Evolutionary conservation across 2,888 invertebrate genomes (phyloP).

Genomic region (Diachrysia chrysitis): DNA sequence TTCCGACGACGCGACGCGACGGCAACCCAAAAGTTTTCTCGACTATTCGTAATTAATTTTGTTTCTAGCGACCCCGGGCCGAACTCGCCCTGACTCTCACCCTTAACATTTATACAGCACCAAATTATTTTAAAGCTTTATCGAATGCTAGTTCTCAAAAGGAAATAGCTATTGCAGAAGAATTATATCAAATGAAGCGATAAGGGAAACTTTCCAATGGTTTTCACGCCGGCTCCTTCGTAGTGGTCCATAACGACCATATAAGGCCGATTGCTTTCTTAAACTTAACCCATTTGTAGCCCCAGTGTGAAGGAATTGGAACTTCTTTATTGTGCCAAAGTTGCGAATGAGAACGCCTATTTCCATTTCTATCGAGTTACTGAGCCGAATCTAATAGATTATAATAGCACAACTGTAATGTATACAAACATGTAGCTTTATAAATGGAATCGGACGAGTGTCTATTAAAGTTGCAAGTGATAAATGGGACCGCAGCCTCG

Average conservation of each 20-base stretch:
- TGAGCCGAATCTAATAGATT: conserved; percentile 77
- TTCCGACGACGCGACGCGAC: conserved; percentile 77
- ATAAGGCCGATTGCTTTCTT: conserved; percentile 88
- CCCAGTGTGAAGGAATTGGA: conserved; percentile 80
- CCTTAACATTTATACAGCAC: conserved; percentile 65
- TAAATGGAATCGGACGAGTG: conserved; percentile 60
- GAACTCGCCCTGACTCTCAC: conserved; percentile 65
- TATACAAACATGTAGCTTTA: conserved; percentile 39
- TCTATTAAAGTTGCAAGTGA: conserved; percentile 73
- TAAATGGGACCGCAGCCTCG: conserved; percentile 68
- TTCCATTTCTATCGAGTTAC: conserved; percentile 84
- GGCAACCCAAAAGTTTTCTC: conserved; percentile 80
- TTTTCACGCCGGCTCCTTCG: conserved; percentile 81
- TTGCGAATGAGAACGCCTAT: conserved; percentile 81
- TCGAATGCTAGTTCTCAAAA: conserved; percentile 59
- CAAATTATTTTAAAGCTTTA: conserved; percentile 68
- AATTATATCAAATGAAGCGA: conserved; percentile 81
- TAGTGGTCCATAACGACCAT: conserved; percentile 86
- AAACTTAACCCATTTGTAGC: conserved; percentile 88
- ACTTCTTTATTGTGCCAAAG: conserved; percentile 86
- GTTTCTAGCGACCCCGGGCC: conserved; percentile 75
- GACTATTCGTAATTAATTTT: conserved; percentile 86
- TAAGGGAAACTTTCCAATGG: conserved; percentile 83
- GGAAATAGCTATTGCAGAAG: conserved; percentile 68
- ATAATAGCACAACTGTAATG: conserved; percentile 63